Base-by-base conservation (phyloP, 2,797 vertebrate species). In the Sparus aurata region DNA sequence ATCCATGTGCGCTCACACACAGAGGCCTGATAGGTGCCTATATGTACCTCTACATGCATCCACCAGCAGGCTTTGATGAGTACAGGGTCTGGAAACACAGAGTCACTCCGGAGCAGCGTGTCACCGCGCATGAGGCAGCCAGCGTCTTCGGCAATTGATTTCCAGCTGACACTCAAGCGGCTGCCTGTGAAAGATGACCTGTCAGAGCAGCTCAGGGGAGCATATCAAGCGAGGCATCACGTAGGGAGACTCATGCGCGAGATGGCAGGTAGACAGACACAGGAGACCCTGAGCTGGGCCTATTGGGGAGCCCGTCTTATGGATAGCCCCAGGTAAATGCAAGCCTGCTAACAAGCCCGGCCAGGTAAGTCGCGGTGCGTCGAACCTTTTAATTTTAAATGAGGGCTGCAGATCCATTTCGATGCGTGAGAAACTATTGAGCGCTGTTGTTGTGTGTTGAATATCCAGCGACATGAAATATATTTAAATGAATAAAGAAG, bases 141-240 rank as follows among this genome's bases (percentile, higher is more conserved):
- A 13, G 59, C 25, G 41, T 89, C 90, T 87, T 85, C 61, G 43
- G 62, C 90, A 88, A 91, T 94, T 93, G 93, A 93, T 95, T 93
- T 94, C 89, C 89, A 92, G 90, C 87, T 92, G 90, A 90, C 89
- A 91, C 81, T 87, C 86, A 80, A 89, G 84, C 63, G 84, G 87
- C 81, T 73, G 80, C 64, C 82, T 76, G 70, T 88, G 89, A 92
- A 86, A 85, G 89, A 94, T 92, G 88, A 86, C 86, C 89, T 92
- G 93, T 92, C 93, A 92, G 90, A 27, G 78, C 49, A 58, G 66
- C 92, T 92, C 91, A 75, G 73, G 90, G 84, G 87, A 90, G 85
- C 80, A 49, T 71, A 86, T 85, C 90, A 80, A 86, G 89, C 45
- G 82, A 91, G 84, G 79, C 82, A 60, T 93, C 87, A 88, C 70